Evolutionary conservation across 1,140 invertebrate genomes (phyloP).

Genomic region (Dendrolimus punctatus): DNA sequence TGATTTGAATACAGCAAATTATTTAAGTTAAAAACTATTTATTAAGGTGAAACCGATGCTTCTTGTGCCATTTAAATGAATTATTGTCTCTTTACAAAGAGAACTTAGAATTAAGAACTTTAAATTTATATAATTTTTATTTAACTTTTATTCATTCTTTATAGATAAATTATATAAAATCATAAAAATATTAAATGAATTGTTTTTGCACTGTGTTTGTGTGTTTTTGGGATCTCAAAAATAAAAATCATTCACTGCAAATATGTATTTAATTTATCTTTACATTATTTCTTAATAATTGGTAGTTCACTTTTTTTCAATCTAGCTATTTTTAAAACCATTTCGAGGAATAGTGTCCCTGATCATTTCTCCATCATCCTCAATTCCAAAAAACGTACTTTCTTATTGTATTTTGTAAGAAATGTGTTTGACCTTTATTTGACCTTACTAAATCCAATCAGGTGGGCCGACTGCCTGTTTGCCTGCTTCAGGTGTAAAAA

Average conservation of each 20-base stretch:
- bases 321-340: not conserved
- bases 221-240: conserved; percentile 70
- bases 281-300: not conserved
- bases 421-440: too few relatives aligned
- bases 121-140: conserved; percentile 11
- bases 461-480: too few relatives aligned
- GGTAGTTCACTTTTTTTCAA: too few relatives aligned
- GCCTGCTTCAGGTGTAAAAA: too few relatives aligned
- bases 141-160: conserved; percentile 15
- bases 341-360: too few relatives aligned
- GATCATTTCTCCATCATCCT: too few relatives aligned
- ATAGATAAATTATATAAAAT: conserved; percentile 8
- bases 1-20: conserved; percentile 13
- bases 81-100: conserved; percentile 18
- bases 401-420: too few relatives aligned
- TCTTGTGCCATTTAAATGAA: conserved; percentile 49
- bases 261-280: conserved; percentile 8
- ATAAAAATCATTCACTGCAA: conserved; percentile 60
- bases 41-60: conserved; percentile 42
- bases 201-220: conserved; percentile 56
- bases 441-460: too few relatives aligned
- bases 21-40: conserved; percentile 13
- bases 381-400: too few relatives aligned
- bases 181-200: conserved; percentile 20
- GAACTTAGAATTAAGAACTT: conserved; percentile 18